Evolutionary conservation across 1,140 invertebrate species (phyloP).

Genomic region (Melipona quadrifasciata): DNA sequence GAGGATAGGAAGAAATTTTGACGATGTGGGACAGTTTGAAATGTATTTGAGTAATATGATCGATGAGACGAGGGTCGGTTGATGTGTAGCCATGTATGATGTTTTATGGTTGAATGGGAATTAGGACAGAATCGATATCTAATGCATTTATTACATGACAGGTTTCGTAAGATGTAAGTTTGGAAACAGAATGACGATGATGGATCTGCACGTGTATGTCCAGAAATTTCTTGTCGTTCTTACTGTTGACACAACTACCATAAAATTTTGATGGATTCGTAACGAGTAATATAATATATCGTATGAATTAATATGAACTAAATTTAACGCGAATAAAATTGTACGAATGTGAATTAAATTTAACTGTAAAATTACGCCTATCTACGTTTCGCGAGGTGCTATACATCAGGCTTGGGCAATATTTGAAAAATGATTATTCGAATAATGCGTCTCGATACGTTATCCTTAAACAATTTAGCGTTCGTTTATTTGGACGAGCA

Average conservation of each 20-base stretch:
- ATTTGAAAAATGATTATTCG: too few relatives aligned
- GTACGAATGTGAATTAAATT: too few relatives aligned
- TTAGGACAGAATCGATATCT: background rate
- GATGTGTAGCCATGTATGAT: background rate
- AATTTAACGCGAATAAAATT: background rate
- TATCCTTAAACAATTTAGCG: too few relatives aligned
- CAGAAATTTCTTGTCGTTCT: background rate
- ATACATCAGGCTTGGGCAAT: background rate
- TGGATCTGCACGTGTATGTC: background rate
- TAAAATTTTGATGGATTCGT: background rate
- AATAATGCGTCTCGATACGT: too few relatives aligned
- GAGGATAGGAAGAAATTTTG: background rate
- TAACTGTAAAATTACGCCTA: too few relatives aligned
- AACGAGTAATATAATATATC: background rate
- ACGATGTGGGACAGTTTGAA: background rate
- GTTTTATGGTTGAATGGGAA: background rate
- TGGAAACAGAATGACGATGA: background rate
- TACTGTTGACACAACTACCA: background rate
- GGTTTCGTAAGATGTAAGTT: background rate
- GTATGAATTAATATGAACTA: background rate
- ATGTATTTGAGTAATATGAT: slow-evolving; percentile 11
- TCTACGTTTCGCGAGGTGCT: background rate
- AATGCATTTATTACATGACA: slow-evolving; percentile 1
- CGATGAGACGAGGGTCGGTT: background rate
- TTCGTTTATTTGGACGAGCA: too few relatives aligned